These are phyloP conservation scores for Dicentrarchus labrax DNA, from an alignment of 2,113 vertebrate species.

Conservation along the genomic window DNA sequence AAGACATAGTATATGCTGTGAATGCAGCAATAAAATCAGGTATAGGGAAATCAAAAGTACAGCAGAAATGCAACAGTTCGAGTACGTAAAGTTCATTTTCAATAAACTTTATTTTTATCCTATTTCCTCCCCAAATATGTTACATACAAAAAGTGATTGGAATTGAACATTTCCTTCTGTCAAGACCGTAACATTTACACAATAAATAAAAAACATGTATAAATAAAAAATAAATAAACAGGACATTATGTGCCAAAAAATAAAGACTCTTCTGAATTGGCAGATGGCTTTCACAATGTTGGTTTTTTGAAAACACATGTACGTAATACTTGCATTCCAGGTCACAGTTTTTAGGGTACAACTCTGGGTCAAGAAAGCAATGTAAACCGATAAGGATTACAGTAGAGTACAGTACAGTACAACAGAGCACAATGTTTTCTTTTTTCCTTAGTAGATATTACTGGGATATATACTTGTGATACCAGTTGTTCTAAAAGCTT, in stretches of 20 bases:
- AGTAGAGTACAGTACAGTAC: constrained; percentile 71
- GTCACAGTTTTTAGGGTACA: constrained; percentile 86
- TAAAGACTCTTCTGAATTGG: constrained; percentile 79
- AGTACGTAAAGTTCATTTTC: constrained; percentile 56
- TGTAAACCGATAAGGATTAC: constrained; percentile 82
- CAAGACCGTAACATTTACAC: constrained; percentile 81
- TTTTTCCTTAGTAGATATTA: constrained; percentile 74
- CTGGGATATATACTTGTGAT: constrained; percentile 74
- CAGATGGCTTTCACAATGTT: constrained; percentile 84
- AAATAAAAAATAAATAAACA: constrained; percentile 87
- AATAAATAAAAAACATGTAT: constrained; percentile 85
- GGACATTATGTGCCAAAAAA: constrained; percentile 84
- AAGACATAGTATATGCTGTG: no score
- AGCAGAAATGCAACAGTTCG: background rate
- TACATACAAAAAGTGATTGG: constrained; percentile 84
- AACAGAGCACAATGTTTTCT: constrained; percentile 74
- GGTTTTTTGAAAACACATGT: constrained; percentile 79
- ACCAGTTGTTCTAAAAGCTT: constrained; percentile 84
- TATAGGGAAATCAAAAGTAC: background rate
- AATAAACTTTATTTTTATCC: constrained; percentile 86
- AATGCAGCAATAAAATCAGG: background rate
- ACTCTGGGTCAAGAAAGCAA: constrained; percentile 78
- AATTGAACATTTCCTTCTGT: constrained; percentile 81
- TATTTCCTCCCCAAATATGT: constrained; percentile 69
- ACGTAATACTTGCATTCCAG: constrained; percentile 83